Evolutionary conservation across 2,888 invertebrate genomes (phyloP), one percentile per base, ranked within the genome.

Genomic region (Mythimna pallens): DNA sequence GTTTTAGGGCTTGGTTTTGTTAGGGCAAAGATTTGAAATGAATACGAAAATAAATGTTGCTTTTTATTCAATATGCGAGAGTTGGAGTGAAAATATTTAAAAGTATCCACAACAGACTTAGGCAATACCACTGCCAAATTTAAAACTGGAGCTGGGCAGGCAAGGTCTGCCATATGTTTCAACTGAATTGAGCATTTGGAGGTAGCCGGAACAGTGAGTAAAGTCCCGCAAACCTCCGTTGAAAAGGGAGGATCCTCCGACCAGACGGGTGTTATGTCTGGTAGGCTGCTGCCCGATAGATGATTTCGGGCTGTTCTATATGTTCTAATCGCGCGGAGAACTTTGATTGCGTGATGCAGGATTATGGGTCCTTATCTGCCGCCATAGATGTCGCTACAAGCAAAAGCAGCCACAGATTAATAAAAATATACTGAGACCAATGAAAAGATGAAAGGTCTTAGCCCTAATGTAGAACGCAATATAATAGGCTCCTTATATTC

Each of bases 1-100:
- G 75, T 75, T 79, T 66, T 7, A 64, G 50, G 50, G 34, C 22
- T 64, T 67, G 10, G 17, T 61, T 63, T 47, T 71, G 7, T 66
- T 61, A 65, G 25, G 36, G 20, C 17, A 40, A 52, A 34, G 0
- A 52, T 58, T 43, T 30, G 1, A 3, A 30, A 47, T 1, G 14
- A 1, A 20, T 43, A 1, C 22, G 0, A 52, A 30, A 9, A 34
- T 36, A 17, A 43, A 0, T 7, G 1, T 17, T 40, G 17, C 17
- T n/a, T 14, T 2, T 8, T 10, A 34, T 30, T 43, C 3, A 36
- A 50, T 34, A 9, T 5, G 8, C 7, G 2, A 25, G 8, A 47
- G 20, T 7, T n/a, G 5, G n/a, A 4, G 2, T 14, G 2, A 10
- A 50, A 59, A 25, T 54, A 54, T 7, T 10, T 14, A 57, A 14